phyloP scores from a whole-genome alignment of 2,113 vertebrate genomes.

The Chrysochloris asiatica region DNA sequence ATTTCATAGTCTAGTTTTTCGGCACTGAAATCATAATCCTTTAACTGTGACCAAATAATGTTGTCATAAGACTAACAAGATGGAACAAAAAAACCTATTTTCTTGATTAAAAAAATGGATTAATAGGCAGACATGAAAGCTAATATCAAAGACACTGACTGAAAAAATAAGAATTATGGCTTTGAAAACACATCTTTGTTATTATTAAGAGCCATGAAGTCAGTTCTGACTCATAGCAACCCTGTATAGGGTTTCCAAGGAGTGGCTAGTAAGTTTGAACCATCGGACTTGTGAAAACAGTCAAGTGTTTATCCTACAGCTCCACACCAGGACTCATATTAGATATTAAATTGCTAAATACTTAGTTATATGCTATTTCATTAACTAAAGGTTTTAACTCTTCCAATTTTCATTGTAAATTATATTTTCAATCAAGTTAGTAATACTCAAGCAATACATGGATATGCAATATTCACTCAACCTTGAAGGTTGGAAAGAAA shows the following conservation, averaged over 20 bases:
- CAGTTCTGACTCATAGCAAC: no score
- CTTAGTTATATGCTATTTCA: constrained; percentile 31
- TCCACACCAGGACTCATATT: not conserved
- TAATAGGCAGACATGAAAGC: constrained; percentile 9
- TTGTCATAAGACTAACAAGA: not conserved
- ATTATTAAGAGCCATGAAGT: no score
- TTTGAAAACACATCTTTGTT: not conserved
- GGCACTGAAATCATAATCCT: constrained; percentile 23
- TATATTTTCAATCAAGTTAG: constrained; percentile 9
- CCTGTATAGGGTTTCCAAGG: no score
- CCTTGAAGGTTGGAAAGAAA: not conserved
- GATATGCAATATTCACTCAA: constrained; percentile 36
- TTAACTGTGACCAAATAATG: not conserved
- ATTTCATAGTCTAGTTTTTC: constrained; percentile 4
- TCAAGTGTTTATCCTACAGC: no score
- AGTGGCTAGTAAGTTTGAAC: no score
- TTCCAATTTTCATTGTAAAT: constrained; percentile 45
- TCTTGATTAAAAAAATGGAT: constrained; percentile 23
- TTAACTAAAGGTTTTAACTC: not conserved
- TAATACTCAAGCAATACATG: not conserved
- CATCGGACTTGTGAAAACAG: no score
- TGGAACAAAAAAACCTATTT: not conserved
- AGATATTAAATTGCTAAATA: not conserved
- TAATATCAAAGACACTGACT: not conserved
- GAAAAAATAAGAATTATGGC: constrained; percentile 26